Evolutionary conservation across 2,797 vertebrate species (phyloP), one percentile per base, ranked within the genome.

Genomic region (Apogon talboti): DNA sequence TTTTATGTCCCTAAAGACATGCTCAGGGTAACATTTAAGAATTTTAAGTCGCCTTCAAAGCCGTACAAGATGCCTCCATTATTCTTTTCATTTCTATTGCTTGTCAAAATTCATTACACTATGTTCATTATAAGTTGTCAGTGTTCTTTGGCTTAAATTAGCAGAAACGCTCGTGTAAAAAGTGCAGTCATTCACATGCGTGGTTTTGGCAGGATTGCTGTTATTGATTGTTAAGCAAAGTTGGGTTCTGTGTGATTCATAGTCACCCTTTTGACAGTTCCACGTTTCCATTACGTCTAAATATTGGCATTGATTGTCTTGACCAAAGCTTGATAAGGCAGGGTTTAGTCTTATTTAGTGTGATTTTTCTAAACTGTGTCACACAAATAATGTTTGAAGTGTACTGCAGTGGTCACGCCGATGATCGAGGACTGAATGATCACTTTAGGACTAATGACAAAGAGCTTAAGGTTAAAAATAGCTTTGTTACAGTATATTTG

Each of bases 381-480:
- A 15, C 18, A 41, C 50, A 7, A 49, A 48, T 55, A 11, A 41
- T 44, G 42, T 48, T 70, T 47, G n/a, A 55, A 56, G 43, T 72
- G 30, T 47, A 46, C 42, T 7, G 12, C 52, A 15, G 37, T 10
- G 28, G 37, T 48, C 8, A 6, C 3, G n/a, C n/a, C n/a, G 24
- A 28, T 24, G 41, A 47, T 41, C 11, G 2, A 57, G 28, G 52
- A 45, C 57, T 48, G 7, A 55, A 13, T 38, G 47, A 46, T 38
- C 35, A 45, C 60, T 56, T 40, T 48, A 58, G 66, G 33, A 55
- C 21, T 58, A 44, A 46, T 73, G 14, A 38, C 30, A 54, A 47
- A 16, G 42, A 58, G 74, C 69, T 28, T 73, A 52, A 74, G 55
- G 62, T 54, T 66, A 57, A 53, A 43, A 28, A 6, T 74, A 71